Percentiles rank a stretch among this genome's conserved stretches.
Evolutionary conservation across 2,888 invertebrate genomes (phyloP).

Genomic region (Xylophagus ater): DNA sequence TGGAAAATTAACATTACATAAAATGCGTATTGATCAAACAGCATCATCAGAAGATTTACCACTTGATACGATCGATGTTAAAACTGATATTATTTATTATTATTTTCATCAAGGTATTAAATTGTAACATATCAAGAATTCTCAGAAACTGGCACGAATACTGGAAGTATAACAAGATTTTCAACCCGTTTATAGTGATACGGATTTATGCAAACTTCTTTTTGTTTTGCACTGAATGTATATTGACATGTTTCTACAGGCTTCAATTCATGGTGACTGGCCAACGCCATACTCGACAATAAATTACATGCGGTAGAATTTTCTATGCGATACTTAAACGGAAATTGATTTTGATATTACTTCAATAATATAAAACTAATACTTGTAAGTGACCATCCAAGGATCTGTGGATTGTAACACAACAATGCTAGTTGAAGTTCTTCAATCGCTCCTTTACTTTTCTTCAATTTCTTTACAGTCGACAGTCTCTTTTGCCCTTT

Average conservation of each 20-base stretch:
- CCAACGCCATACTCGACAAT: slow-evolving; percentile 96
- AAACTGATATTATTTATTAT: slow-evolving; percentile 47
- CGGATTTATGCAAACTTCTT: no score
- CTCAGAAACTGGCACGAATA: slow-evolving; percentile 52
- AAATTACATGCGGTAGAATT: slow-evolving; percentile 91
- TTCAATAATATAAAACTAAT: no score
- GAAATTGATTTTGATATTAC: no score
- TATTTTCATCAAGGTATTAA: slow-evolving; percentile 1
- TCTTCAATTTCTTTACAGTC: slow-evolving; percentile 90
- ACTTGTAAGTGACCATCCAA: slow-evolving; percentile 87
- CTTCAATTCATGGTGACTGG: slow-evolving; percentile 95
- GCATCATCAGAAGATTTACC: slow-evolving; percentile 79
- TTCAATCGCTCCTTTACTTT: slow-evolving; percentile 82
- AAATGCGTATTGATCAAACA: slow-evolving; percentile 57
- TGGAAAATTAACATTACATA: slow-evolving; percentile 31
- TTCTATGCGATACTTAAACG: no score
- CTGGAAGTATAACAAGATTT: slow-evolving; percentile 86
- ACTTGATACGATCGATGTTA: slow-evolving; percentile 59
- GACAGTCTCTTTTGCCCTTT: slow-evolving; percentile 93
- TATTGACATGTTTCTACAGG: slow-evolving; percentile 82
- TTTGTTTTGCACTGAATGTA: slow-evolving; percentile 86
- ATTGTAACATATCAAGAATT: slow-evolving; percentile 38
- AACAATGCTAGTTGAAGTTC: slow-evolving; percentile 77
- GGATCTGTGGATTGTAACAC: slow-evolving; percentile 83
- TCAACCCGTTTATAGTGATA: slow-evolving; percentile 94